Conservation (phyloP, 2,113 vertebrate species). For the Physeter macrocephalus region DNA sequence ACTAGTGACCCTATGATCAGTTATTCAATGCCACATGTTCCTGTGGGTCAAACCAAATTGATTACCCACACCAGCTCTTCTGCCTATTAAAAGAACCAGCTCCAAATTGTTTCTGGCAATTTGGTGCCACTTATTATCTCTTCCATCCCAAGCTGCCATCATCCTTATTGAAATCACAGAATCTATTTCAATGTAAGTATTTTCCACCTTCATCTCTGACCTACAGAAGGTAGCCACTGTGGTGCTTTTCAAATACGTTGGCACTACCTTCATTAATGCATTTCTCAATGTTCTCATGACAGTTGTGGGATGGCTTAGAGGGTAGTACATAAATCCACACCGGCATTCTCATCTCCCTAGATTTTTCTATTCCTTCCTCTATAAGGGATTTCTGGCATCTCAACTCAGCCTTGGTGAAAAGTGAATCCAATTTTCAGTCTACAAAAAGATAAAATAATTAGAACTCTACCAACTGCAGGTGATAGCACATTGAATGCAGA, state of each 20-base stretch:
- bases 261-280: not conserved
- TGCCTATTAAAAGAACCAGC: not conserved
- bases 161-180: not conserved
- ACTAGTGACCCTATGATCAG: not conserved
- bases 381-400: not conserved
- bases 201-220: not conserved
- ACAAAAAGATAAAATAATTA: not conserved
- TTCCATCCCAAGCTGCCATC: not conserved
- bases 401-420: not conserved
- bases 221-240: not conserved
- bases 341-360: not conserved
- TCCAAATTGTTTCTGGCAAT: not conserved
- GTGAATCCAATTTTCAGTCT: constrained; percentile 4
- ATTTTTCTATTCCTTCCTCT: not conserved
- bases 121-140: not conserved
- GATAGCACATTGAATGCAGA: not conserved
- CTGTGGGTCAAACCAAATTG: not conserved
- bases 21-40: not conserved
- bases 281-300: not conserved
- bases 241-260: not conserved
- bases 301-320: not conserved
- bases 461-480: not conserved
- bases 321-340: not conserved
- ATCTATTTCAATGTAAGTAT: not conserved
- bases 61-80: not conserved